phyloP scores from a whole-genome alignment of 2,797 vertebrate species.

The Bradypodion ventrale region DNA sequence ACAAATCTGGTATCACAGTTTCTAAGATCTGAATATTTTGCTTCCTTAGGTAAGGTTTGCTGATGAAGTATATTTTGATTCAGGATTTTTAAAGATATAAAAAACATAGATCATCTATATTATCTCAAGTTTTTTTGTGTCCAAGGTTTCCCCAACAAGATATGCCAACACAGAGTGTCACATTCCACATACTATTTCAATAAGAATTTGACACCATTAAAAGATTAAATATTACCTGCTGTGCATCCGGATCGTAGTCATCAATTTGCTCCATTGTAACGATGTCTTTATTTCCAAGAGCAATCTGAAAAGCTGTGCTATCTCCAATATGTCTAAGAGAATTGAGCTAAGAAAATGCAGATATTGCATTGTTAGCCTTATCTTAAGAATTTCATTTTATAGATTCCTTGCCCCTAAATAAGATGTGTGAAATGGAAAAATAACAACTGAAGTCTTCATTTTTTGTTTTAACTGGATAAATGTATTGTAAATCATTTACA shows the following conservation, averaged over 20 bases:
- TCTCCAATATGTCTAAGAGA: conserved; percentile 85
- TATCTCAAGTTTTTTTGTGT: background rate
- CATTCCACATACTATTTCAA: background rate
- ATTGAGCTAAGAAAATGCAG: conserved; percentile 55
- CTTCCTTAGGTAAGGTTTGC: background rate
- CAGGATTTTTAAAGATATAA: background rate
- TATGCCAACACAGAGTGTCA: background rate
- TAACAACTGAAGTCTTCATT: background rate
- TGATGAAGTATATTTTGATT: background rate
- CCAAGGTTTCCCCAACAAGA: background rate
- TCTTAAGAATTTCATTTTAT: background rate
- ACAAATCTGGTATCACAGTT: background rate
- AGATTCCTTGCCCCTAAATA: background rate
- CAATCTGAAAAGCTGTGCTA: conserved; percentile 86
- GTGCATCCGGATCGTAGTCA: conserved; percentile 83
- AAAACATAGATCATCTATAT: background rate
- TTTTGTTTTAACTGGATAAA: background rate
- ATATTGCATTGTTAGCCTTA: conserved; percentile 33
- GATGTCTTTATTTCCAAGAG: conserved; percentile 91
- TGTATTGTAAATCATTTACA: background rate
- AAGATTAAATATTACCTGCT: conserved; percentile 62
- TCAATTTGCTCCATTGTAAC: conserved; percentile 88
- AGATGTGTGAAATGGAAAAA: background rate
- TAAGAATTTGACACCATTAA: background rate
- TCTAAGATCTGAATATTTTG: background rate